Conservation (phyloP, 2,888 invertebrate species). For the Phaonia tiefii region DNA sequence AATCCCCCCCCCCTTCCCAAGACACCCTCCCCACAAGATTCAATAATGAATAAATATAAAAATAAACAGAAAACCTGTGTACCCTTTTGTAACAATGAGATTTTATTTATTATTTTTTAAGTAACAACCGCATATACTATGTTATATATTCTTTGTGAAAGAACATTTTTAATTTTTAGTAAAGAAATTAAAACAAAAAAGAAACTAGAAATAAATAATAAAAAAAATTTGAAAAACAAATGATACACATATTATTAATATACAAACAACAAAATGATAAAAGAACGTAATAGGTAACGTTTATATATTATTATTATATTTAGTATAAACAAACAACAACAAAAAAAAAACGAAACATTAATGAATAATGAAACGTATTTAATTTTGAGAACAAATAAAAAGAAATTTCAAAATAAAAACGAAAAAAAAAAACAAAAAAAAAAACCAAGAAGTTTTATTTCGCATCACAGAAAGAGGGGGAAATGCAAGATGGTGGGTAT, state of each 20-base stretch:
- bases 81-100: conserved; percentile 58
- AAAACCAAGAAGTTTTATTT: conserved; percentile 67
- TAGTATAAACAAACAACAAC: conserved; percentile 74
- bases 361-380: conserved; percentile 65
- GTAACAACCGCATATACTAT: conserved; percentile 14
- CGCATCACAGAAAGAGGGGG: conserved; percentile 8
- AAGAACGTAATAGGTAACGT: conserved; percentile 67
- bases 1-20: conserved; percentile 11
- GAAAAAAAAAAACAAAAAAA: conserved; percentile 66
- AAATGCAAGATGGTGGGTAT: conserved; percentile 20
- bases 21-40: not conserved
- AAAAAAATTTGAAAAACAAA: conserved; percentile 41
- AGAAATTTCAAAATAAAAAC: conserved; percentile 76
- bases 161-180: conserved; percentile 54
- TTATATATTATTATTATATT: conserved; percentile 78
- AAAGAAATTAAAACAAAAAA: conserved; percentile 60
- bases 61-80: conserved; percentile 14
- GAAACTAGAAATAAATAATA: conserved; percentile 58
- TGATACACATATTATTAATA: conserved; percentile 64
- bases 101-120: conserved; percentile 63
- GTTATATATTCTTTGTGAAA: conserved; percentile 73
- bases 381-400: conserved; percentile 73
- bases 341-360: conserved; percentile 63
- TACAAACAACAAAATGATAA: conserved; percentile 48
- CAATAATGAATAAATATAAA: too few species aligned